These are phyloP conservation scores for Idaea biselata DNA, from an alignment of 2,888 invertebrate species.

Conservation along the genomic window DNA sequence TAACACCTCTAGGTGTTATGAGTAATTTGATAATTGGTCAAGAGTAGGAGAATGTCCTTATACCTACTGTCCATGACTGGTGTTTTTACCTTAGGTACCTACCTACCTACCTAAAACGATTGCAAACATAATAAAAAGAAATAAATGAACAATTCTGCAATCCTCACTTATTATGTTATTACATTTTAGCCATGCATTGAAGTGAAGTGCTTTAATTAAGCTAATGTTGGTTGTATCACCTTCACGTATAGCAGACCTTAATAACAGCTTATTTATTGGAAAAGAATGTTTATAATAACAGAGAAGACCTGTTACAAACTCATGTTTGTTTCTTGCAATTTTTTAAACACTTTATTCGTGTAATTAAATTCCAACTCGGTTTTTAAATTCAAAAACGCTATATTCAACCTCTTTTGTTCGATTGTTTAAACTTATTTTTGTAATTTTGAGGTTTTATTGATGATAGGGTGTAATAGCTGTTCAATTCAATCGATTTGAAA, in stretches of 20 bases:
- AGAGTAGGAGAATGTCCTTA: too few species aligned
- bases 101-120: too few species aligned
- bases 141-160: too few species aligned
- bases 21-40: too few species aligned
- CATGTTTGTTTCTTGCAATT: not conserved
- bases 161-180: too few species aligned
- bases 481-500: slow-evolving; percentile 53
- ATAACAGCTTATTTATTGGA: not conserved
- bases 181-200: too few species aligned
- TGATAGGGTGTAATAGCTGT: slow-evolving; percentile 48
- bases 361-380: not conserved
- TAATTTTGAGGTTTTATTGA: slow-evolving; percentile 61
- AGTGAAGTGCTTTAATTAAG: too few species aligned
- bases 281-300: not conserved
- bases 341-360: not conserved
- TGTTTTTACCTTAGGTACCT: too few species aligned
- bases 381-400: slow-evolving; percentile 39
- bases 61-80: too few species aligned
- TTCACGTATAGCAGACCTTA: not conserved
- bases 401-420: slow-evolving; percentile 53
- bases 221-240: too few species aligned
- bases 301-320: not conserved
- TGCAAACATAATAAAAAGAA: too few species aligned
- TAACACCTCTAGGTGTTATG: too few species aligned
- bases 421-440: slow-evolving; percentile 40